Percentiles rank a stretch among this genome's conserved stretches.
Evolutionary conservation across 2,113 vertebrate species (phyloP).

Genomic region (Psittacara wagleri): DNA sequence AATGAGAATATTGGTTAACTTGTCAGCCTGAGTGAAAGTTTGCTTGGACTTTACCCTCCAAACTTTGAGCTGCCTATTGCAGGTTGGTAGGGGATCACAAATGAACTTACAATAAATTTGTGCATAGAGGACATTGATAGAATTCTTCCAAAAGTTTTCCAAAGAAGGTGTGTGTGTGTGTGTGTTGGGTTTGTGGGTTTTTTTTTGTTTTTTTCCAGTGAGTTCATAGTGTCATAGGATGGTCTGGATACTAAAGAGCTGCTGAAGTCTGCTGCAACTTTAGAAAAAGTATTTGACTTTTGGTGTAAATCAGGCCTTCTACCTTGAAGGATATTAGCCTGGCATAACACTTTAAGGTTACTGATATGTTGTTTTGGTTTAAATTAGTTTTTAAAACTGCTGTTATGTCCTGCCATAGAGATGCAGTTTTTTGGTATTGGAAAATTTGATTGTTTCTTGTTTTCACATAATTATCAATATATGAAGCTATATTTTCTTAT

Average conservation of each 20-base stretch:
- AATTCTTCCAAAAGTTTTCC: not conserved
- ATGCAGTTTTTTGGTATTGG: not conserved
- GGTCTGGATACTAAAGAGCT: not conserved
- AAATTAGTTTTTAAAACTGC: not conserved
- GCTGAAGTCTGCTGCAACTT: not conserved
- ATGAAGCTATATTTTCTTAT: not conserved
- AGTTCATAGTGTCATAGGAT: not conserved
- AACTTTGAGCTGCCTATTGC: not conserved
- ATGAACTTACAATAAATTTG: not conserved
- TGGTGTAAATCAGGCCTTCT: not conserved
- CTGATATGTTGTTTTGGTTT: not conserved
- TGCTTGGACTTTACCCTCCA: conserved; percentile 19
- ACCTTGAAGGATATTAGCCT: not conserved
- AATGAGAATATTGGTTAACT: not conserved
- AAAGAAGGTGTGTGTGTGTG: not conserved
- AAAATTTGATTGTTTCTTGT: not conserved
- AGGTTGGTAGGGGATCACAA: not conserved
- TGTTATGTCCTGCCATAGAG: not conserved
- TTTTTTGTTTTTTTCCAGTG: not conserved
- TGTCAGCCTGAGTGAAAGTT: not conserved
- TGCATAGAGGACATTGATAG: not conserved
- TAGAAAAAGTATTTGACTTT: not conserved
- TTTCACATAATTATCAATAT: not conserved
- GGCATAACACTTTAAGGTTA: not conserved
- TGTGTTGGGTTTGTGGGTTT: not conserved